Base-by-base conservation (phyloP, 64 coral and sea anemone genomes). In the Montipora cactus region DNA sequence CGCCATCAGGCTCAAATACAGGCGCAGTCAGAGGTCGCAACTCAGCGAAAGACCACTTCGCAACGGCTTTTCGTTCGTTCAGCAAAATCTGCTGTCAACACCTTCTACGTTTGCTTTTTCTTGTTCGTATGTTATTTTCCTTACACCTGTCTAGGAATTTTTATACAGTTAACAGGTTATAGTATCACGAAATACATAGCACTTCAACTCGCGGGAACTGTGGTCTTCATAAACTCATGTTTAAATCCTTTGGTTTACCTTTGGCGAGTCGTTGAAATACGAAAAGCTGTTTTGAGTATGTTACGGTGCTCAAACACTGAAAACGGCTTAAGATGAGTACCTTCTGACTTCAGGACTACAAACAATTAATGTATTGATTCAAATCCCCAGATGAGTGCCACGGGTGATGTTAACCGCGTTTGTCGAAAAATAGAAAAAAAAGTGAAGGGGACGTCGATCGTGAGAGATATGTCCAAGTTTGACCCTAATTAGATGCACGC, bases 1-100 rank as follows among this genome's bases (percentile, higher is more conserved):
- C 25, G 25, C 25, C 25, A 25, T 25, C 25, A 25, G 25, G 25
- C 25, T 25, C 25, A 25, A 25, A 25, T 25, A 25, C 25, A 25
- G 25, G 25, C 25, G 25, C 25, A 25, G 25, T 25, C 25, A 25
- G 25, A 25, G 25, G 25, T 25, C 25, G 25, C 25, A 25, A 25
- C 25, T 25, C 25, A 25, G 25, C 25, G 25, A 25, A 25, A 25
- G 25, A 25, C 25, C 25, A 25, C 25, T 25, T 25, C 25, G 25
- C 25, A 25, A 25, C 25, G 25, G 25, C 25, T 25, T 25, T 25
- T 25, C 25, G 25, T 25, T 25, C 25, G 25, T 25, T 25, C 25
- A 25, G 78, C 86, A 16, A 95, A 92, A 73, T 88, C 94, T 0
- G 84, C 80, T 7, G 88, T 92, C 11, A 86, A 81, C n/a, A 94